Evolutionary conservation across 1,140 invertebrate species (phyloP).

Genomic region (Probaryconus sp.): DNA sequence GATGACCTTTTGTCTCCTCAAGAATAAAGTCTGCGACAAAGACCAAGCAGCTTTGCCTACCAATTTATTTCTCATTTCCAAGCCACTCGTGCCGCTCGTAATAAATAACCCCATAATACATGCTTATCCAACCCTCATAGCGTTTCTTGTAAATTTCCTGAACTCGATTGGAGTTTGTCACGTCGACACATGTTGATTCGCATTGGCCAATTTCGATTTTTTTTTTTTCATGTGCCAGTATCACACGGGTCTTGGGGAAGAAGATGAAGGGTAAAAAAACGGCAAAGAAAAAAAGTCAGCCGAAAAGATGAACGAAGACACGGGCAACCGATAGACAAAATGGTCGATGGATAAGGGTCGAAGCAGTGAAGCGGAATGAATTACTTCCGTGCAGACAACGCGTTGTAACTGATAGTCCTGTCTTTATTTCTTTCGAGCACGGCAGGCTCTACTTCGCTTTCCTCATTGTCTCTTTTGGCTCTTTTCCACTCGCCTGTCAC

Average conservation of each 20-base stretch:
- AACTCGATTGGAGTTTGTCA: conserved; percentile 6
- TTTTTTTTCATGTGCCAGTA: conserved; percentile 1
- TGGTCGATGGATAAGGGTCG: conserved; percentile 67
- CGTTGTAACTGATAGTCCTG: conserved; percentile 73
- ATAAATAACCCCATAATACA: conserved; percentile 19
- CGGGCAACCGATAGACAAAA: conserved; percentile 48
- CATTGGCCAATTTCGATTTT: background rate
- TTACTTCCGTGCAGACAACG: conserved; percentile 71
- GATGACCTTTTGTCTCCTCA: conserved; percentile 26
- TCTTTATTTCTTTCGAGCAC: conserved; percentile 73
- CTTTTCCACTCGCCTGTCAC: conserved; percentile 38
- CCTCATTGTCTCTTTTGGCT: conserved; percentile 62
- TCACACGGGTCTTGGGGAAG: background rate
- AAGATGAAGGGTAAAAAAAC: background rate
- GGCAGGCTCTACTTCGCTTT: conserved; percentile 63
- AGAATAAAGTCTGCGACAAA: conserved; percentile 23
- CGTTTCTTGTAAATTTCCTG: conserved; percentile 1
- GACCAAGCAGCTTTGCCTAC: background rate
- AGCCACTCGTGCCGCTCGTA: conserved; percentile 8
- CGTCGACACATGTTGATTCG: conserved; percentile 39
- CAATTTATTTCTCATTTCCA: conserved; percentile 33
- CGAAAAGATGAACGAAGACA: conserved; percentile 42
- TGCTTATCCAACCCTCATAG: background rate
- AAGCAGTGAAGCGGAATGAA: conserved; percentile 70
- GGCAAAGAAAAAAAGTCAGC: conserved; percentile 13